Conservation (phyloP, 2,888 invertebrate genomes). For the Odontothrips loti region DNA sequence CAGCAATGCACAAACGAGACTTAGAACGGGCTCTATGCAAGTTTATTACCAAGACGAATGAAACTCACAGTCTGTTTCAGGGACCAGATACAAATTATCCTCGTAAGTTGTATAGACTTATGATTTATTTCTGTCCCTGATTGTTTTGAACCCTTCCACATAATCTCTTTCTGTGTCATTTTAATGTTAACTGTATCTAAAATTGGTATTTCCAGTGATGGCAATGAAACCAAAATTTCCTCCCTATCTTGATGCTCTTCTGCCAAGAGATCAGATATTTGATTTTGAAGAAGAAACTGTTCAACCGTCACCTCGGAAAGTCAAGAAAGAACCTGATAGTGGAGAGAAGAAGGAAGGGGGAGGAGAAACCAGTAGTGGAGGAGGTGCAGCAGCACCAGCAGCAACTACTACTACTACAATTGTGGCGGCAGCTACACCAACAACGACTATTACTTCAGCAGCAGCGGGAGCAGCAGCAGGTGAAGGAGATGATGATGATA, state of each 20-base stretch:
- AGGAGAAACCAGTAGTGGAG: slow-evolving; percentile 43
- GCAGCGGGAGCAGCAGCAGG: too few relatives aligned
- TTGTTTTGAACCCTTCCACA: slow-evolving; percentile 13
- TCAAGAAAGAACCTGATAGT: slow-evolving; percentile 44
- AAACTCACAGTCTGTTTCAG: slow-evolving; percentile 84
- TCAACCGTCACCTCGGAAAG: slow-evolving; percentile 42
- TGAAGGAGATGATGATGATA: slow-evolving; percentile 39
- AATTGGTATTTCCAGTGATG: slow-evolving; percentile 62
- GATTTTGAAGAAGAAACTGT: slow-evolving; percentile 78
- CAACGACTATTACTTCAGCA: too few relatives aligned
- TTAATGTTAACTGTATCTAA: slow-evolving; percentile 8
- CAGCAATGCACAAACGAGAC: slow-evolving; percentile 87
- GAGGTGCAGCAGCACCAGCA: too few relatives aligned
- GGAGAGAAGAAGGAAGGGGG: slow-evolving; percentile 48
- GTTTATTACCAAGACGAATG: slow-evolving; percentile 91
- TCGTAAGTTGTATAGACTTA: slow-evolving; percentile 54
- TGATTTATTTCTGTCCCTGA: slow-evolving; percentile 10
- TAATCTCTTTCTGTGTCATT: slow-evolving; percentile 22
- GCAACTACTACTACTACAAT: too few relatives aligned
- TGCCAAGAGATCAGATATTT: slow-evolving; percentile 92
- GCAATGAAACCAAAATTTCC: slow-evolving; percentile 79
- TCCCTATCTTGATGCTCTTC: slow-evolving; percentile 76
- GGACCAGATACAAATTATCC: slow-evolving; percentile 87
- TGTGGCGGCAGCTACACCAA: too few relatives aligned
- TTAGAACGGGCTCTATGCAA: slow-evolving; percentile 89